Evolutionary conservation across 2,888 invertebrate species (phyloP).

Genomic region (Alentia gelatinosa): DNA sequence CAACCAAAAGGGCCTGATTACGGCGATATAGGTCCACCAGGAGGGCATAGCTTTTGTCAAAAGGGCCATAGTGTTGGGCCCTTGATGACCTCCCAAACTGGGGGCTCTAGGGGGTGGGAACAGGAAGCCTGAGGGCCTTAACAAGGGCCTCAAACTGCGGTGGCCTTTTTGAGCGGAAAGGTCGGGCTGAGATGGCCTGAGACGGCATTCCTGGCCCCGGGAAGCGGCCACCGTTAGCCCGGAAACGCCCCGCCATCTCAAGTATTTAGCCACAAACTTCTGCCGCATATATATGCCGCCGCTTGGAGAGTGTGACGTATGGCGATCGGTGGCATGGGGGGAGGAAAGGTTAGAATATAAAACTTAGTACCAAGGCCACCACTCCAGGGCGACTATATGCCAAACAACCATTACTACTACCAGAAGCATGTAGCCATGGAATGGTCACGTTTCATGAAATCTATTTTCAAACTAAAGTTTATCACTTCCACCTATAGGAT

Average conservation of each 20-base stretch:
- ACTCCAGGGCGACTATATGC: too few species aligned
- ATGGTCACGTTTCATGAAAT: too few species aligned
- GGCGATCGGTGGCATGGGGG: background rate
- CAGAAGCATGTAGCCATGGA: too few species aligned
- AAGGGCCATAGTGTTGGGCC: too few species aligned
- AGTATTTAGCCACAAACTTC: background rate
- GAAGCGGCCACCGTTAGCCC: background rate
- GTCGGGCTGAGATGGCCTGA: background rate
- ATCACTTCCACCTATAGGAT: too few species aligned
- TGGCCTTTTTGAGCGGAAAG: constrained; percentile 48
- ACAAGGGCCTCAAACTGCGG: constrained; percentile 38
- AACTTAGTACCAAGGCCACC: too few species aligned
- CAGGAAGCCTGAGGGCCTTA: constrained; percentile 35
- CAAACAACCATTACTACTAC: too few species aligned
- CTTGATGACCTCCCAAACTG: background rate
- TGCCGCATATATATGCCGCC: background rate
- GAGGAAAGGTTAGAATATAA: background rate
- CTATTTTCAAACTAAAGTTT: too few species aligned
- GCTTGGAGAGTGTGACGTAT: background rate
- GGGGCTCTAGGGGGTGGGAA: constrained; percentile 15
- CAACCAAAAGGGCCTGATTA: background rate
- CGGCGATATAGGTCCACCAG: too few species aligned
- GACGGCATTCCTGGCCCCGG: background rate
- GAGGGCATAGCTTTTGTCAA: too few species aligned
- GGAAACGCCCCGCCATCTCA: constrained; percentile 24